These are phyloP conservation scores for Elachura formosa DNA, from an alignment of 2,113 vertebrate species.

Conservation along the genomic window DNA sequence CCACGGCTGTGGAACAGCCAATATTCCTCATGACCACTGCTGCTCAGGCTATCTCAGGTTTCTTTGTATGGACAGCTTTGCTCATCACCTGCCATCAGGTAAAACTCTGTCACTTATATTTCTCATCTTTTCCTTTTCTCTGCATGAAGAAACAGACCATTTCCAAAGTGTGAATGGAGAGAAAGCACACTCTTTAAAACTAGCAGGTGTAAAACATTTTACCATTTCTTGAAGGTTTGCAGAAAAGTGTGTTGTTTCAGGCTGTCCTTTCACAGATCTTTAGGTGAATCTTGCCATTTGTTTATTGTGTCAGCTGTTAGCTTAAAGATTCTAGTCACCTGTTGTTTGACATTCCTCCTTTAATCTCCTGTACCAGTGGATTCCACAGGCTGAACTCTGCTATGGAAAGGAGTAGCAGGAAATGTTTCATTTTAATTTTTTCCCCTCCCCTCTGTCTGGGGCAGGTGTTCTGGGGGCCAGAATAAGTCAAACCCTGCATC, in stretches of 20 bases:
- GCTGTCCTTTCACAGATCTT: not conserved
- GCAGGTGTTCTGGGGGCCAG: not conserved
- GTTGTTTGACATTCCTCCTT: slow-evolving; percentile 23
- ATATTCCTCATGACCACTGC: slow-evolving; percentile 93
- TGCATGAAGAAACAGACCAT: not conserved
- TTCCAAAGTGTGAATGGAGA: not conserved
- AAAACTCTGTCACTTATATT: not conserved
- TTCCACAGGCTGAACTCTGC: not conserved
- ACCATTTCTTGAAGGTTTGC: not conserved
- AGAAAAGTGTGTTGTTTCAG: not conserved
- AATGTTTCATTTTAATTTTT: not conserved
- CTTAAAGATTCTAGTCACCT: not conserved
- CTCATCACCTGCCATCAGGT: slow-evolving; percentile 97
- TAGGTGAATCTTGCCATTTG: not conserved
- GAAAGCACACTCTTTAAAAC: not conserved
- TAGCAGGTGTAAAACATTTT: not conserved
- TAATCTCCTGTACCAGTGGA: slow-evolving; percentile 15
- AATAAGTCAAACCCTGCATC: not conserved
- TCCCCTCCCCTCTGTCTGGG: not conserved
- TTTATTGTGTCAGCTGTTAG: not conserved
- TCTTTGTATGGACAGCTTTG: slow-evolving; percentile 95
- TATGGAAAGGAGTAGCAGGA: slow-evolving; percentile 38
- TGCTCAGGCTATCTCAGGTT: slow-evolving; percentile 89
- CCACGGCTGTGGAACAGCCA: slow-evolving; percentile 80
- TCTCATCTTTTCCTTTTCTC: not conserved